Conservation (phyloP, 2,888 invertebrate genomes). For the Leptothorax acervorum region DNA sequence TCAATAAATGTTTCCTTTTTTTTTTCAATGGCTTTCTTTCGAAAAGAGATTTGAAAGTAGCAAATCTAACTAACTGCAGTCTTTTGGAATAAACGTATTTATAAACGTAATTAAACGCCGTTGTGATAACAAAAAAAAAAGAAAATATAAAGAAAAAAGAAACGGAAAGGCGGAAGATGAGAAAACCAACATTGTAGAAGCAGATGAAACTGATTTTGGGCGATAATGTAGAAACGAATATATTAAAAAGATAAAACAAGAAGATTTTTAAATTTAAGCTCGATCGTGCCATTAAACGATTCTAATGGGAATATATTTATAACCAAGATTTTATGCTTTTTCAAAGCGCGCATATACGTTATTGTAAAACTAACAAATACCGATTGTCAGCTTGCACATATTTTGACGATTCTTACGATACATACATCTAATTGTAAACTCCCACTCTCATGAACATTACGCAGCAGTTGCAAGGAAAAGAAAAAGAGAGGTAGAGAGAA, state of each 20-base stretch:
- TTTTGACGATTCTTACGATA: slow-evolving; percentile 75
- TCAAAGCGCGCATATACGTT: slow-evolving; percentile 69
- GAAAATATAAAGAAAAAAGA: slow-evolving; percentile 45
- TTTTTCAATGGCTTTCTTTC: slow-evolving; percentile 46
- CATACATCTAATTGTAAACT: slow-evolving; percentile 75
- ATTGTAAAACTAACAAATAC: slow-evolving; percentile 68
- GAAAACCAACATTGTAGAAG: slow-evolving; percentile 43
- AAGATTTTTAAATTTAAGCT: slow-evolving; percentile 63
- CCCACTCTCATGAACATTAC: slow-evolving; percentile 63
- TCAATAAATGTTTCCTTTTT: slow-evolving; percentile 48
- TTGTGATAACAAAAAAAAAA: slow-evolving; percentile 65
- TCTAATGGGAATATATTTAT: slow-evolving; percentile 72
- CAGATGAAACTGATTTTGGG: slow-evolving; percentile 48
- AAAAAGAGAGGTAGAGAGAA: neutral
- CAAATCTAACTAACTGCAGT: slow-evolving; percentile 57
- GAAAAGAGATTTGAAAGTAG: slow-evolving; percentile 60
- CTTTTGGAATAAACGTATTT: slow-evolving; percentile 64
- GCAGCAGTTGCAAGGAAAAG: slow-evolving; percentile 45
- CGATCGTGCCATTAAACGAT: slow-evolving; percentile 73
- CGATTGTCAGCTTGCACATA: slow-evolving; percentile 74
- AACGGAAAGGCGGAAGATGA: slow-evolving; percentile 43
- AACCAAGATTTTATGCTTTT: slow-evolving; percentile 74
- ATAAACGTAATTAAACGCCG: slow-evolving; percentile 60
- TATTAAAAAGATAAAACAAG: slow-evolving; percentile 56
- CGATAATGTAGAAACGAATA: slow-evolving; percentile 57